Conservation (phyloP, 2,113 vertebrate species). For the Protobothrops flavoviridis region DNA sequence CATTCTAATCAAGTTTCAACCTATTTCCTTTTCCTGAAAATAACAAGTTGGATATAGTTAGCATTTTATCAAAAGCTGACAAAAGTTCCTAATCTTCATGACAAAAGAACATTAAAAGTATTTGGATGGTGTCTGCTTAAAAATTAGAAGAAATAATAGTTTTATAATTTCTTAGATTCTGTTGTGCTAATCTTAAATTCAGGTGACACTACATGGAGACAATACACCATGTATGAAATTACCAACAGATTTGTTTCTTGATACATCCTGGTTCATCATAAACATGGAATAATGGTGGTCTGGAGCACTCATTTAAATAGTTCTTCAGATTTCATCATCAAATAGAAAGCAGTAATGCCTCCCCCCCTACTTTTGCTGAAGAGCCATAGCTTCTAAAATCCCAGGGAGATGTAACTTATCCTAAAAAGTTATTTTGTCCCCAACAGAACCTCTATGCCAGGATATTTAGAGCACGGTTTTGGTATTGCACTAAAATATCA, state of each 20-base stretch:
- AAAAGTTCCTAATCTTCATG: neutral
- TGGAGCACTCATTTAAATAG: neutral
- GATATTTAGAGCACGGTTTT: conserved; percentile 27
- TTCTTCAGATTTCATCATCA: neutral
- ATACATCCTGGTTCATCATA: neutral
- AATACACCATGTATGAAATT: fast-evolving
- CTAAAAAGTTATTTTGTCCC: neutral
- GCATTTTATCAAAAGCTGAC: neutral
- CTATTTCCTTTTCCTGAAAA: neutral
- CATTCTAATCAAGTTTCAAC: neutral
- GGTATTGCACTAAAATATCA: conserved; percentile 39
- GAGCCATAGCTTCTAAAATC: neutral
- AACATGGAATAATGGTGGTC: neutral
- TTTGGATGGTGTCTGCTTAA: neutral
- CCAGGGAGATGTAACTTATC: neutral
- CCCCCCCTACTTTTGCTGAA: neutral
- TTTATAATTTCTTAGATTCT: neutral
- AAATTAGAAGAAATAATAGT: neutral
- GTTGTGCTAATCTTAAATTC: neutral
- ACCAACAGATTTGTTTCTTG: neutral
- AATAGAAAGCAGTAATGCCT: neutral
- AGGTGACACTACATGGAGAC: neutral
- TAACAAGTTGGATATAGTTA: neutral
- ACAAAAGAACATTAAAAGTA: neutral
- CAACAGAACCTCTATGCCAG: neutral